Conservation (phyloP, 2,888 invertebrate genomes). For the Danaus chrysippus region DNA sequence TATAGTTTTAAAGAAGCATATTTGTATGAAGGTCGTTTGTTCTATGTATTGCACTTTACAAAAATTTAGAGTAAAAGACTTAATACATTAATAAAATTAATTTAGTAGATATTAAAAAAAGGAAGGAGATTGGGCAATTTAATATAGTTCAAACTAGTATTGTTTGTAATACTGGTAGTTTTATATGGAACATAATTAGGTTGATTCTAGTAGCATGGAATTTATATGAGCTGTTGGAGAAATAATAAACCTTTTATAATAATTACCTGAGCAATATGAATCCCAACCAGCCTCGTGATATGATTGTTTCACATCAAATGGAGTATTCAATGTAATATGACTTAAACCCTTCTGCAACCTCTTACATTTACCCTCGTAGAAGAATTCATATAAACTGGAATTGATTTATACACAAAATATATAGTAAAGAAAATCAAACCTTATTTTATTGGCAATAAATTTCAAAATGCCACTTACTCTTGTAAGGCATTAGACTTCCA, state of each 20-base stretch:
- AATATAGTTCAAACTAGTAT: too few relatives aligned
- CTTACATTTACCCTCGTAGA: constrained; percentile 69
- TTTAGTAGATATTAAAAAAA: too few relatives aligned
- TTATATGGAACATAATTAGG: too few relatives aligned
- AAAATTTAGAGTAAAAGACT: too few relatives aligned
- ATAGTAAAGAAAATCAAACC: background rate
- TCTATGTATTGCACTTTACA: too few relatives aligned
- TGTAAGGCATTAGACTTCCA: constrained; percentile 77
- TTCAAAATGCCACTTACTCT: constrained; percentile 47
- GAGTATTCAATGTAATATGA: constrained; percentile 48
- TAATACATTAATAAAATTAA: too few relatives aligned
- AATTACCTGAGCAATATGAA: constrained; percentile 82
- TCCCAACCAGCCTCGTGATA: constrained; percentile 92
- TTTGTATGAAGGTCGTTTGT: too few relatives aligned
- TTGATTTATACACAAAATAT: constrained; percentile 13
- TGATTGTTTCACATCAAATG: constrained; percentile 56
- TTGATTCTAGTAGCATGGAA: too few relatives aligned
- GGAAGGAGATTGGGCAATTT: too few relatives aligned
- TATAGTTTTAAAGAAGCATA: too few relatives aligned
- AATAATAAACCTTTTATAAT: constrained; percentile 1
- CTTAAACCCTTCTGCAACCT: constrained; percentile 54
- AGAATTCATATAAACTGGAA: constrained; percentile 80
- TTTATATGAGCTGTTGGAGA: too few relatives aligned
- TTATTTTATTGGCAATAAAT: background rate
- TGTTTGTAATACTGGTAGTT: too few relatives aligned